These are phyloP conservation scores for Eutrigla gurnardus DNA, from an alignment of 2,797 vertebrate species.

Conservation along the genomic window DNA sequence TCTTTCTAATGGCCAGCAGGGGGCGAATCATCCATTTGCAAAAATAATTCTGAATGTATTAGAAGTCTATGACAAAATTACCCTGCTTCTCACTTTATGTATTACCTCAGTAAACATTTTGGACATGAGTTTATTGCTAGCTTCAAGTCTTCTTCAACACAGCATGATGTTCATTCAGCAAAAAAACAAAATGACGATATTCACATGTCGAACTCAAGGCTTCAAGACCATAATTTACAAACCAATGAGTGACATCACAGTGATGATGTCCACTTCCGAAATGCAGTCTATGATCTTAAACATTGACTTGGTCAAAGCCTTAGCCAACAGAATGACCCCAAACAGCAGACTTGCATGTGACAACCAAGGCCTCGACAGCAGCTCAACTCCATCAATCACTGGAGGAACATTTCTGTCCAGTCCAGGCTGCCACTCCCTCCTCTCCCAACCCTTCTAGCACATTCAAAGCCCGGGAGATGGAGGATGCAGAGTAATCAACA, in stretches of 20 bases:
- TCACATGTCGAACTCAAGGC: neutral
- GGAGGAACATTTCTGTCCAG: slow-evolving; percentile 15
- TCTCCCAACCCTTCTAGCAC: neutral
- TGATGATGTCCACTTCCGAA: neutral
- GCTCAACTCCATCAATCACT: slow-evolving; percentile 17
- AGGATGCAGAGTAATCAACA: slow-evolving; percentile 46
- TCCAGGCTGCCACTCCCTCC: neutral
- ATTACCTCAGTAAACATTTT: no score
- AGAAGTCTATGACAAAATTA: no score
- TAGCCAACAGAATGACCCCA: neutral
- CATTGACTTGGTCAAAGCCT: neutral
- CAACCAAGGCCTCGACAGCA: neutral
- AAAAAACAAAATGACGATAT: neutral
- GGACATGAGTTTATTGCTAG: no score
- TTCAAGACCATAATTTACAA: neutral
- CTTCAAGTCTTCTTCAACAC: no score
- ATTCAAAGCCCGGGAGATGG: slow-evolving; percentile 38
- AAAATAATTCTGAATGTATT: no score
- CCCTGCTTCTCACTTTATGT: no score
- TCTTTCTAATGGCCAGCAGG: no score
- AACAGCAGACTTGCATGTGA: neutral
- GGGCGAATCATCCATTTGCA: no score
- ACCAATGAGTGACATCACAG: no score
- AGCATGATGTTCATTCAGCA: no score
- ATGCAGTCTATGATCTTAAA: neutral